Evolutionary conservation across 2,888 invertebrate species (phyloP), one percentile per base, ranked within the genome.

Genomic region (Ochropleura leucogaster): DNA sequence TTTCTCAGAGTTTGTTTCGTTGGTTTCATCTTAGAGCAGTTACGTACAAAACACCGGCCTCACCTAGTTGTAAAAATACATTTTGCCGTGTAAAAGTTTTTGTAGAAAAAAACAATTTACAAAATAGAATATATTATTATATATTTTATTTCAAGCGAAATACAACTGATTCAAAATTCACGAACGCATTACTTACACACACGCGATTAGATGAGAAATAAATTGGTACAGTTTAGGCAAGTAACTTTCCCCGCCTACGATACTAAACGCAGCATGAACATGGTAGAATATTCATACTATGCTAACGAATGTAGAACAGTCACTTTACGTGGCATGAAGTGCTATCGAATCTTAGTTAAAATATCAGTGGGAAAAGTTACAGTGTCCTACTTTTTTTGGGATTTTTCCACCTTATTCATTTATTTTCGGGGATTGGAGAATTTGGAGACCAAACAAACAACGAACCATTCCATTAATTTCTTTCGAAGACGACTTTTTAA

Each of bases 211-310:
- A 30, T 30, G 3, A 30, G 30, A 10, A 59, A 59, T 30, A 59
- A 44, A 42, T 14, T 62, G n/a, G 44, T 42, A 60, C 10, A 53
- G 18, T 7, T n/a, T 6, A 42, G n/a, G 57, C 78, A 44, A 82
- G 85, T 68, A 42, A 85, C 82, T 70, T 30, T 49, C 51, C 55
- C 60, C 9, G 12, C 16, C 4, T 1, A 7, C 44, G 8, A 49
- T 66, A 69, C 60, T 70, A 10, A 81, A 78, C 67, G 72, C 62
- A 63, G 70, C 82, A 79, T 49, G 55, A 76, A 18, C 59, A 30
- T 60, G 47, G 69, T 90, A 74, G 86, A 91, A 91, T 91, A 91
- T 91, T 90, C 88, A 91, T 89, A 66, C 81, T 76, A 89, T 89
- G 89, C 86, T 88, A 89, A 90, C 87, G 85, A 86, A 84, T 84